Evolutionary conservation across 2,888 invertebrate species (phyloP).

Genomic region (Dasypogon diadema): DNA sequence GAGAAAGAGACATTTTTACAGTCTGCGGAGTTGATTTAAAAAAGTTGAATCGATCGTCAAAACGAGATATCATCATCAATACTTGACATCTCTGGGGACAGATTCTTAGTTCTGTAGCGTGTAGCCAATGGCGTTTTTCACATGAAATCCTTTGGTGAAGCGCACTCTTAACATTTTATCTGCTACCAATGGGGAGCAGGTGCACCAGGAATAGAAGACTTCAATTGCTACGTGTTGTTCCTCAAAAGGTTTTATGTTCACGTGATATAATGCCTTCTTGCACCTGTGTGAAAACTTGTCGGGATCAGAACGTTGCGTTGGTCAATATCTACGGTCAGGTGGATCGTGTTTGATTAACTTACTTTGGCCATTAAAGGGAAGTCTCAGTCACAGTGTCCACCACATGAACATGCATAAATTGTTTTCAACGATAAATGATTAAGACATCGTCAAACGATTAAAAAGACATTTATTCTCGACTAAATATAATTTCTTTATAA

Average conservation of each 20-base stretch:
- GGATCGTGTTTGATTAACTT: conserved; percentile 28
- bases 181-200: background rate
- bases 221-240: background rate
- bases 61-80: conserved; percentile 21
- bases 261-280: background rate
- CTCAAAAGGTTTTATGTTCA: background rate
- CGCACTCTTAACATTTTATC: background rate
- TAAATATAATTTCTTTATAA: background rate
- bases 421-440: conserved; percentile 24
- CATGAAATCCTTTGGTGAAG: background rate
- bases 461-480: conserved; percentile 22
- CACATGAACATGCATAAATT: conserved; percentile 36
- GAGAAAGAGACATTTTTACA: background rate
- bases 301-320: background rate
- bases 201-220: background rate
- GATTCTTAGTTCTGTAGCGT: background rate
- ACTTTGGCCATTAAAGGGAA: conserved; percentile 35
- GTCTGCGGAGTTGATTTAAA: conserved; percentile 12
- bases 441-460: conserved; percentile 26
- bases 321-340: conserved; percentile 6
- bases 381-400: background rate
- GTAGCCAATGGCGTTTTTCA: background rate
- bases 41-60: conserved; percentile 27
- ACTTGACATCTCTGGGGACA: background rate
- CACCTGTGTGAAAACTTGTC: conserved; percentile 1